Conservation (phyloP, 2,797 vertebrate species). For the Trichosurus vulpecula region DNA sequence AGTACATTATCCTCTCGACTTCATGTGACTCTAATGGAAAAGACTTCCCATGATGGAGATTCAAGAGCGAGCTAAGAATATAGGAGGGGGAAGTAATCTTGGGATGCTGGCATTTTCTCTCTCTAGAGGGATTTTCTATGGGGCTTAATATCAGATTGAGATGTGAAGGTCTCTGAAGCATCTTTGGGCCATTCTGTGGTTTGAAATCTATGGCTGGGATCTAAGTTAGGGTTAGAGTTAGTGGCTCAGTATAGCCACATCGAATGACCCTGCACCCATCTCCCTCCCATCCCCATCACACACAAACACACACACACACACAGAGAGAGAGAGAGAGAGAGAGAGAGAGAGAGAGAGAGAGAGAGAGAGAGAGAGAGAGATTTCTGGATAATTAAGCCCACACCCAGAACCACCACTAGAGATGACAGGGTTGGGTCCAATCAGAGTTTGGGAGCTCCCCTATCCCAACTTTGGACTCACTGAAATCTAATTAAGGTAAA, state of each 20-base stretch:
- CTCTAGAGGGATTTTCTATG: background rate
- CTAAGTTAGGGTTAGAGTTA: background rate
- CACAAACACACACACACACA: background rate
- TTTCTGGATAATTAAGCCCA: background rate
- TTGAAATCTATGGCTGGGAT: background rate
- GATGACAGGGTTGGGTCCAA: background rate
- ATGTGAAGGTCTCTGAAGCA: background rate
- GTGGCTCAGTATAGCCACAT: background rate
- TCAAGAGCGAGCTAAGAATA: background rate
- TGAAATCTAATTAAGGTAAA: background rate
- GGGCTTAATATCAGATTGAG: background rate
- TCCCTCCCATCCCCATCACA: background rate
- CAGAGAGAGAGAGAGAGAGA: too few species aligned
- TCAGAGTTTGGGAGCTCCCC: background rate
- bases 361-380: too few species aligned
- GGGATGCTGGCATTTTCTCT: background rate
- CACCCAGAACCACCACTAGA: background rate
- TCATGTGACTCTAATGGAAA: background rate
- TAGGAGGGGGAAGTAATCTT: background rate
- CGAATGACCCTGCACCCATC: background rate
- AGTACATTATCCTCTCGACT: background rate
- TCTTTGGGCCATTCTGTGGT: background rate
- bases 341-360: too few species aligned
- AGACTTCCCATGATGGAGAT: background rate
- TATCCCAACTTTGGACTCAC: background rate